A percentile compares a stretch with the other conserved stretches of the same genome.
Evolutionary conservation across 2,888 invertebrate genomes (phyloP).

Genomic region (Cabera pusaria): DNA sequence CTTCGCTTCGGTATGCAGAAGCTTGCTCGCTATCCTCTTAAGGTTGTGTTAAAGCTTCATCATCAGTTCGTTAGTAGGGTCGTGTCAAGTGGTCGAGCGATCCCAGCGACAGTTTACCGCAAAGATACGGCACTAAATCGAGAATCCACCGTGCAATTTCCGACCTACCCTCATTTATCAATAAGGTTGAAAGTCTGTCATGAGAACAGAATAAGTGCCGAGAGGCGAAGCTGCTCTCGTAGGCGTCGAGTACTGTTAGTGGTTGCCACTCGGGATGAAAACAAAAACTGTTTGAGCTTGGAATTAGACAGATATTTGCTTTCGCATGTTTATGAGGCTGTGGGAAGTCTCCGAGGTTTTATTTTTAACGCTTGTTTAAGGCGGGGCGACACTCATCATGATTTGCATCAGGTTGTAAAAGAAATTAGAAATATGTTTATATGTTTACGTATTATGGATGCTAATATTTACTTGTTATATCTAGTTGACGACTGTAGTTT

Average conservation of each 20-base stretch:
- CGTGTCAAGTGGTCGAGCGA: conserved; percentile 53
- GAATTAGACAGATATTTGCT: conserved; percentile 55
- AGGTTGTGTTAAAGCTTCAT: conserved; percentile 47
- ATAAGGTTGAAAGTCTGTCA: conserved; percentile 24
- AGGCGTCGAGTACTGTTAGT: conserved; percentile 64
- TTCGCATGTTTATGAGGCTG: conserved; percentile 46
- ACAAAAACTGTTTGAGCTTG: conserved; percentile 49
- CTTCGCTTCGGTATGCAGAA: conserved; percentile 22
- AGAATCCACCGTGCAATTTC: conserved; percentile 22
- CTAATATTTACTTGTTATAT: conserved; percentile 22
- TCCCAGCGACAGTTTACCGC: conserved; percentile 33
- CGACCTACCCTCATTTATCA: conserved; percentile 15
- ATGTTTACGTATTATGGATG: conserved; percentile 9
- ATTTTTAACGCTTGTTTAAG: conserved; percentile 23
- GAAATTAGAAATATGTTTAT: conserved; percentile 17
- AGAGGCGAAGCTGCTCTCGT: conserved; percentile 43
- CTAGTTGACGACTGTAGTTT: conserved; percentile 24
- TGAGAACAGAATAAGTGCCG: conserved; percentile 19
- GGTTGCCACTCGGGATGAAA: conserved; percentile 43
- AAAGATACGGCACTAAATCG: conserved; percentile 25
- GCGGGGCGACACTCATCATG: conserved; percentile 27
- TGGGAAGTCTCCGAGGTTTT: conserved; percentile 42
- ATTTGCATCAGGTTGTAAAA: conserved; percentile 28
- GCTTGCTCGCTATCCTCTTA: conserved; percentile 40
- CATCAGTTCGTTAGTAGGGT: conserved; percentile 58